Evolutionary conservation across 2,888 invertebrate species (phyloP).

Genomic region (Macrosiphum euphorbiae): DNA sequence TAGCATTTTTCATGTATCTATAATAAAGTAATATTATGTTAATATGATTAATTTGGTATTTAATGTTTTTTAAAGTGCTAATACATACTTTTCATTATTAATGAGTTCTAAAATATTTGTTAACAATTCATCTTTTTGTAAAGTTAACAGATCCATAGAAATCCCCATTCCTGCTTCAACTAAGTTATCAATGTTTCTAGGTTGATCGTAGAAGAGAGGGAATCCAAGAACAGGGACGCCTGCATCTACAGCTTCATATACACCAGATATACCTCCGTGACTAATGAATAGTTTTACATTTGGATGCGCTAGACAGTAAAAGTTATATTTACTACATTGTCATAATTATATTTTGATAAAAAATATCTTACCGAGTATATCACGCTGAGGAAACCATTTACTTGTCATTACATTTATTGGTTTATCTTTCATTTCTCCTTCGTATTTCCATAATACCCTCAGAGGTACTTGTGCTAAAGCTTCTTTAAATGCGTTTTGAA

Average conservation of each 20-base stretch:
- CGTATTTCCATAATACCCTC: constrained; percentile 39
- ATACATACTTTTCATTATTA: constrained; percentile 21
- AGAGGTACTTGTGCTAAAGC: constrained; percentile 1
- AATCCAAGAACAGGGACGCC: constrained; percentile 29
- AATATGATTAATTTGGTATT: not conserved
- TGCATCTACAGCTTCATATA: constrained; percentile 11
- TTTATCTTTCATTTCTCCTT: constrained; percentile 43
- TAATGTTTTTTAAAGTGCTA: not conserved
- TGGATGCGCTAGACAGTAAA: constrained; percentile 13
- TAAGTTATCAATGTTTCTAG: not conserved
- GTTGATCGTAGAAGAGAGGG: constrained; percentile 24
- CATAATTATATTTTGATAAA: not conserved
- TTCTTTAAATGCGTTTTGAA: not conserved
- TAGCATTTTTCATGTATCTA: constrained; percentile 19
- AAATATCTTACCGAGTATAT: constrained; percentile 7
- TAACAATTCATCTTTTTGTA: not conserved
- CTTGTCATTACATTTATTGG: constrained; percentile 40
- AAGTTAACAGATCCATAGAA: constrained; percentile 1
- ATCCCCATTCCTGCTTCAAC: constrained; percentile 34
- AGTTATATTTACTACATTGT: no score
- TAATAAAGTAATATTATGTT: not conserved
- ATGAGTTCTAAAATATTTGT: not conserved
- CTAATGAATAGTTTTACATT: constrained; percentile 33
- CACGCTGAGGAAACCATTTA: constrained; percentile 51
- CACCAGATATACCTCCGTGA: constrained; percentile 26